These are phyloP conservation scores for Xestia xanthographa DNA, from an alignment of 2,888 invertebrate genomes.

Conservation along the genomic window DNA sequence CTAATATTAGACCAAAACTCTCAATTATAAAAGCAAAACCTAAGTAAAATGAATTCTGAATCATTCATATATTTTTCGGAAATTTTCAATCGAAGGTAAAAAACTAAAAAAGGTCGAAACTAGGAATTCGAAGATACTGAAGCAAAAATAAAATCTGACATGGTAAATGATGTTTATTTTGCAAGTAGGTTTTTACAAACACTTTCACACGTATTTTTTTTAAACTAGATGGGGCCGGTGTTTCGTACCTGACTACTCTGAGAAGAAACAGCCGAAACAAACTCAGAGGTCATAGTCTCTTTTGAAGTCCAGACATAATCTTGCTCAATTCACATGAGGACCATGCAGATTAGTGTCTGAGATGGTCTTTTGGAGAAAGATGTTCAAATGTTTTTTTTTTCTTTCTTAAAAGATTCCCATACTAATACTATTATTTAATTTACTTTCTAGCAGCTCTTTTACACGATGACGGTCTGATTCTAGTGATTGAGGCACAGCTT, in stretches of 20 bases:
- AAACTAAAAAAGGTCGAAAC: no score
- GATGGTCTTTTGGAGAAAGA: no score
- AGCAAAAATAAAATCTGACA: not conserved
- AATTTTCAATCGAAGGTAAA: not conserved
- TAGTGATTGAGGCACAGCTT: conserved; percentile 45
- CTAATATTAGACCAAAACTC: not conserved
- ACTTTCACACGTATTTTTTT: no score
- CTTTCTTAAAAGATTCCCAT: not conserved
- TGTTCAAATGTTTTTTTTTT: not conserved
- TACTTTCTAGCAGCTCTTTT: conserved; percentile 33
- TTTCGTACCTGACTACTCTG: no score
- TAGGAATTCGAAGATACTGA: not conserved
- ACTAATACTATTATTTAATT: conserved; percentile 26
- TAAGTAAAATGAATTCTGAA: not conserved
- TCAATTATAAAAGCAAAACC: not conserved
- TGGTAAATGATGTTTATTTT: no score
- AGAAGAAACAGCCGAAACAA: no score
- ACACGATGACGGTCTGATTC: conserved; percentile 59
- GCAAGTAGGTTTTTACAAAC: no score
- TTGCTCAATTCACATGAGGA: no score
- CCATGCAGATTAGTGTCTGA: no score
- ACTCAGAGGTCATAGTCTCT: no score
- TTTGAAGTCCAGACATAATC: no score
- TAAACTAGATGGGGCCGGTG: no score
- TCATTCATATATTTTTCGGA: not conserved